Conservation (phyloP, 2,888 invertebrate species). For the Seira sanloemensis region DNA sequence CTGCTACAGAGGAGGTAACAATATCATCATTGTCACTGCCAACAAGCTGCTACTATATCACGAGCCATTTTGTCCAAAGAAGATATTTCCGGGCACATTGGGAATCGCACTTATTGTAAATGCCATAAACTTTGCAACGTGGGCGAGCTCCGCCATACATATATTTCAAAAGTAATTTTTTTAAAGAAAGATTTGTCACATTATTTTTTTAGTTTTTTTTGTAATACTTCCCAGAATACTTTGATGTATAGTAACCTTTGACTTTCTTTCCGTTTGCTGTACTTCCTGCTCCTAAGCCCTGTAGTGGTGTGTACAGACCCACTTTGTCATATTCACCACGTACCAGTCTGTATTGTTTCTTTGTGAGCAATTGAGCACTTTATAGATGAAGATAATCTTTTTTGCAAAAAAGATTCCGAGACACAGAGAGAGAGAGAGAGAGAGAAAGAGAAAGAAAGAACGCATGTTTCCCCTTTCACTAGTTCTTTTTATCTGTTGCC, state of each 20-base stretch:
- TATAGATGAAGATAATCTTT: background rate
- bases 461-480: conserved; percentile 14
- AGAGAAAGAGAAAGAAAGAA: background rate
- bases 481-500: background rate
- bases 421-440: background rate
- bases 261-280: no score
- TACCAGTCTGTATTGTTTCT: no score
- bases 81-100: no score
- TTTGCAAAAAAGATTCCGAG: background rate
- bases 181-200: background rate
- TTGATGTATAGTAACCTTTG: no score
- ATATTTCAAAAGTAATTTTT: background rate
- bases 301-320: no score
- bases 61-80: conserved; percentile 25
- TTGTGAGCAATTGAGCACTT: no score
- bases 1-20: background rate
- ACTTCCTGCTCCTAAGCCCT: no score
- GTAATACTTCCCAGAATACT: no score
- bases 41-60: conserved; percentile 17
- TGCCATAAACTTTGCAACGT: no score
- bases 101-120: no score
- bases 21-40: conserved; percentile 22
- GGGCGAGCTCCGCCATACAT: no score
- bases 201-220: background rate
- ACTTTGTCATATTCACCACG: no score